phyloP scores from a whole-genome alignment of 2,888 invertebrate species.

The Torymus tubicola region DNA sequence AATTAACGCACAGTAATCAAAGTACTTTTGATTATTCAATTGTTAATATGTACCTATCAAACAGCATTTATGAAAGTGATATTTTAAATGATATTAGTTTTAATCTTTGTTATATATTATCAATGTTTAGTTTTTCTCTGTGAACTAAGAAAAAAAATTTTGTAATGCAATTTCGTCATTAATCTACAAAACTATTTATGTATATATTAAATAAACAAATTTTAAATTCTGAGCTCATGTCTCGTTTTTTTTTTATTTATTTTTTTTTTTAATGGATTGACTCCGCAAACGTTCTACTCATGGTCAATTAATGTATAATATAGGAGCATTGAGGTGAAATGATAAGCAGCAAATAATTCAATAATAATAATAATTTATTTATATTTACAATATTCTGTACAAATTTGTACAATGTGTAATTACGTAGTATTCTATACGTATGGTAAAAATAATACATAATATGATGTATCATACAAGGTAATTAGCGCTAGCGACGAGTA shows the following conservation, averaged over 20 bases:
- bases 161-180: conserved; percentile 36
- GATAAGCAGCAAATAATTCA: too few species aligned
- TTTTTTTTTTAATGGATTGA: not conserved
- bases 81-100: conserved; percentile 46
- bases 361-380: conserved; percentile 52
- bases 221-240: conserved; percentile 12
- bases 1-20: conserved; percentile 53
- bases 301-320: too few species aligned
- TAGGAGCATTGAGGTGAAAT: too few species aligned
- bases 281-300: too few species aligned
- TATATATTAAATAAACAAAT: conserved; percentile 50
- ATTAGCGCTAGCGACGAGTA: conserved; percentile 25
- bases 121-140: conserved; percentile 28
- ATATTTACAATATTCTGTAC: conserved; percentile 57
- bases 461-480: conserved; percentile 45
- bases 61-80: conserved; percentile 56
- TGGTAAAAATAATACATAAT: conserved; percentile 53
- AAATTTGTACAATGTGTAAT: conserved; percentile 39
- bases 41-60: conserved; percentile 45
- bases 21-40: conserved; percentile 35
- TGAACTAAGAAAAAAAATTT: conserved; percentile 34
- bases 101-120: conserved; percentile 30
- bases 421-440: not conserved
- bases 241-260: not conserved
- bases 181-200: conserved; percentile 45